Conservation (phyloP, 2,797 vertebrate genomes). For the Rhinatrema bivittatum region DNA sequence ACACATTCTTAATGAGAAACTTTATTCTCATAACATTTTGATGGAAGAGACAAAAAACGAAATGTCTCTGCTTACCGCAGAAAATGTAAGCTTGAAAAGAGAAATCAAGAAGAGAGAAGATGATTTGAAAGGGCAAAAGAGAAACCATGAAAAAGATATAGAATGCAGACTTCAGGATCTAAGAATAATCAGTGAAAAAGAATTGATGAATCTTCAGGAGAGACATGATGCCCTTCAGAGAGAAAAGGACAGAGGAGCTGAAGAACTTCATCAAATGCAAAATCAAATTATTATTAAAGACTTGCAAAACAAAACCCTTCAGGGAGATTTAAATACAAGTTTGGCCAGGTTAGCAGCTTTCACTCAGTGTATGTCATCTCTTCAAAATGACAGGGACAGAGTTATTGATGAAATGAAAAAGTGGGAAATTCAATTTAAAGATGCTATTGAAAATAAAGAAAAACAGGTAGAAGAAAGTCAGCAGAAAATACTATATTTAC, state of each 20-base stretch:
- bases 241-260: conserved; percentile 39
- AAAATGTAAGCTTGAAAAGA: conserved; percentile 52
- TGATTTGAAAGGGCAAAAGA: conserved; percentile 27
- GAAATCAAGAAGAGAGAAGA: conserved; percentile 42
- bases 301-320: conserved; percentile 56
- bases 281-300: conserved; percentile 45
- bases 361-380: conserved; percentile 45
- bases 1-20: conserved; percentile 35
- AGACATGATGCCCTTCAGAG: conserved; percentile 41
- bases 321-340: conserved; percentile 49
- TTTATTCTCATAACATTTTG: conserved; percentile 33
- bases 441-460: conserved; percentile 66
- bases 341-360: conserved; percentile 59
- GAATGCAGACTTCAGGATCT: conserved; percentile 42
- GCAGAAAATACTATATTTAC: conserved; percentile 53
- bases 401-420: conserved; percentile 45
- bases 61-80: conserved; percentile 33
- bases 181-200: conserved; percentile 39
- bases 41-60: conserved; percentile 51
- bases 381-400: conserved; percentile 45
- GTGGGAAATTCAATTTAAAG: conserved; percentile 64
- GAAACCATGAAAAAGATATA: conserved; percentile 24
- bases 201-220: conserved; percentile 47
- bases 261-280: conserved; percentile 40
- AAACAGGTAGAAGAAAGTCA: conserved; percentile 64